phyloP scores from a whole-genome alignment of 2,113 vertebrate species.

The Ranitomeya imitator region DNA sequence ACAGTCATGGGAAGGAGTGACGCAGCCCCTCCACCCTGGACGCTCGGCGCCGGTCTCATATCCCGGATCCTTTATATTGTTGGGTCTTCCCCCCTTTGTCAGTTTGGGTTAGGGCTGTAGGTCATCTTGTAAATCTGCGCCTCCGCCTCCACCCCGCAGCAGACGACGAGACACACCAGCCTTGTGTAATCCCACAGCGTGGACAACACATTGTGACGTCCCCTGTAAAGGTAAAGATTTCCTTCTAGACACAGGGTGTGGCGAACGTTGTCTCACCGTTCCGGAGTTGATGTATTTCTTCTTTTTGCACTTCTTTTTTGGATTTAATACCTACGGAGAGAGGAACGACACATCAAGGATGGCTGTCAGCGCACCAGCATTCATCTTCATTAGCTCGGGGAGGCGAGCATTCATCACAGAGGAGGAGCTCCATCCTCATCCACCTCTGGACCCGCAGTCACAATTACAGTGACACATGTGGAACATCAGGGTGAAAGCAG shows the following conservation, averaged over 20 bases:
- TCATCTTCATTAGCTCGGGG: constrained; percentile 53
- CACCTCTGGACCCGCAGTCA: constrained; percentile 21
- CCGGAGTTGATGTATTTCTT: constrained; percentile 98
- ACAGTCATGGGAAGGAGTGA: background rate
- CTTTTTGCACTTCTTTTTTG: constrained; percentile 97
- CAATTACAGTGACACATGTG: constrained; percentile 50
- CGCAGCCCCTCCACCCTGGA: too few species aligned
- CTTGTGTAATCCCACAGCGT: background rate
- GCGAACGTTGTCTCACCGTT: constrained; percentile 79
- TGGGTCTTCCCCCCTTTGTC: background rate
- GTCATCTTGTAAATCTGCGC: background rate
- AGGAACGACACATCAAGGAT: constrained; percentile 42
- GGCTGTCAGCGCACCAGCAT: constrained; percentile 19
- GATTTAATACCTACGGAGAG: constrained; percentile 87
- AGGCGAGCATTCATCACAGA: constrained; percentile 35
- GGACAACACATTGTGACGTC: background rate
- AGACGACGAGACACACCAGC: constrained; percentile 5
- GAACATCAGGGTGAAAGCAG: constrained; percentile 1
- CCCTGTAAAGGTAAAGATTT: background rate
- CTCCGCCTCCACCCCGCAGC: background rate
- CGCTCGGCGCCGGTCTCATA: too few species aligned
- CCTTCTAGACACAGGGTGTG: background rate
- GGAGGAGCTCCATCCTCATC: background rate
- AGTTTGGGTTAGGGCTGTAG: background rate
- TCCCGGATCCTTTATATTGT: too few species aligned